Base-by-base conservation (phyloP, 2,113 vertebrate genomes). In the Malaclemys terrapin region DNA sequence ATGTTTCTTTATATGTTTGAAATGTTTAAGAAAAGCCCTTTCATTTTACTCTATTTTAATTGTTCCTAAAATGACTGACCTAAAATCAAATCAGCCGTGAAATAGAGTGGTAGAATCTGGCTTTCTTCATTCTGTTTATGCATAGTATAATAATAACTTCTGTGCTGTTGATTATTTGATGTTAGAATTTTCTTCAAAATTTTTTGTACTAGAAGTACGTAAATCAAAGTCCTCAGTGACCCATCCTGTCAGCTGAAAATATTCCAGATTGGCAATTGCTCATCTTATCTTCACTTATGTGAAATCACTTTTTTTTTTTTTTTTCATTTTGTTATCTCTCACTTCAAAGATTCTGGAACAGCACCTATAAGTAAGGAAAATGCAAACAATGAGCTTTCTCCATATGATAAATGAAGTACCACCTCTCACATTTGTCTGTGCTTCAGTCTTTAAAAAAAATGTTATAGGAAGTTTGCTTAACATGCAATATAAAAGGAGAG, bases 361-460 rank as follows among this genome's bases (percentile, higher is more conserved):
- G 84, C 29, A 89, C 25, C 2, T 91, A 7, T 91, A 95, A 86
- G 22, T 24, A 87, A 0, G 2, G 25, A 88, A 92, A 93, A 95
- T 98, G 94, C 95, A 98, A 98, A 98, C 90, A 98, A 98, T 98
- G 96, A 98, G 88, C 24, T 82, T 94, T 95, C 92, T 97, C 95
- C 94, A 25, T 13, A 91, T 98, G 97, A 98, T 98, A 98, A 98
- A 98, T 97, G 96, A 98, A 97, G 97, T 98, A 97, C 94, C 98
- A 95, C 92, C 94, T 98, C 98, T 96, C 96, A 98, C 96, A 98
- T 98, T 98, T 98, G 97, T 98, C 97, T 98, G 91, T 92, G 95
- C 88, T 98, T 98, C 97, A 98, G 98, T 84, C 84, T 95, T 96
- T 79, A 96, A 98, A 98, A 98, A 96, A 98, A 98, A 98, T 97